Percentiles rank a stretch among this genome's conserved stretches.
These are phyloP conservation scores for Syngnathus floridae DNA, from an alignment of 2,113 vertebrate species.

Conservation along the genomic window DNA sequence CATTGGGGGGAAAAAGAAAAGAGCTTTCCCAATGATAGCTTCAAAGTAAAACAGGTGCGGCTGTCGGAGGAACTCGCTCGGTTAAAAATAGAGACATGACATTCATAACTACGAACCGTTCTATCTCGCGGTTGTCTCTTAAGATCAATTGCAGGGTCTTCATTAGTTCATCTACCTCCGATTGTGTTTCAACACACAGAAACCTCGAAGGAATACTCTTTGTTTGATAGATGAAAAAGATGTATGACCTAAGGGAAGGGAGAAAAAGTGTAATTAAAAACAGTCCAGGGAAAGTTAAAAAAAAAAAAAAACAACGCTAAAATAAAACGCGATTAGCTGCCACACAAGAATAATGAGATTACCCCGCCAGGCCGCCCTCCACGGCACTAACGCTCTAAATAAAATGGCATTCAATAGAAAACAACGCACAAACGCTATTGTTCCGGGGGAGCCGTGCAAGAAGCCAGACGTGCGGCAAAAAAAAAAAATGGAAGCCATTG, in stretches of 20 bases:
- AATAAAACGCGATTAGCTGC: constrained; percentile 17
- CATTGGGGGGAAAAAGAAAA: neutral
- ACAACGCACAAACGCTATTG: constrained; percentile 27
- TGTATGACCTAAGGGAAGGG: neutral
- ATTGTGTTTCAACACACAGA: neutral
- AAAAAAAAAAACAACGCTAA: neutral
- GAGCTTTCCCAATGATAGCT: neutral
- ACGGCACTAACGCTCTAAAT: constrained; percentile 11
- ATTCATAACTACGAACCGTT: neutral
- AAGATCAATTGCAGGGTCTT: neutral
- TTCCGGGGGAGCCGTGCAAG: constrained; percentile 32
- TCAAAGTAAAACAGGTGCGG: neutral
- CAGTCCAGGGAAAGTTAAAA: constrained; percentile 14
- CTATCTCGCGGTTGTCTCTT: neutral
- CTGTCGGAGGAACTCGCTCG: neutral
- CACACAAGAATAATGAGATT: constrained; percentile 30
- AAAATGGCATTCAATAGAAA: constrained; percentile 38
- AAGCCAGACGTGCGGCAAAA: neutral
- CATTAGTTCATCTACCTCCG: neutral
- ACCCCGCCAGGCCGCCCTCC: constrained; percentile 15
- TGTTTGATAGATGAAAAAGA: constrained; percentile 13
- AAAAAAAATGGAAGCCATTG: constrained; percentile 39
- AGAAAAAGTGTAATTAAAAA: constrained; percentile 18
- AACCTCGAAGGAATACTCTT: neutral
- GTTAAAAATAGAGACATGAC: neutral